Evolutionary conservation across 2,888 invertebrate genomes (phyloP).

Genomic region (Polydrusus cervinus): DNA sequence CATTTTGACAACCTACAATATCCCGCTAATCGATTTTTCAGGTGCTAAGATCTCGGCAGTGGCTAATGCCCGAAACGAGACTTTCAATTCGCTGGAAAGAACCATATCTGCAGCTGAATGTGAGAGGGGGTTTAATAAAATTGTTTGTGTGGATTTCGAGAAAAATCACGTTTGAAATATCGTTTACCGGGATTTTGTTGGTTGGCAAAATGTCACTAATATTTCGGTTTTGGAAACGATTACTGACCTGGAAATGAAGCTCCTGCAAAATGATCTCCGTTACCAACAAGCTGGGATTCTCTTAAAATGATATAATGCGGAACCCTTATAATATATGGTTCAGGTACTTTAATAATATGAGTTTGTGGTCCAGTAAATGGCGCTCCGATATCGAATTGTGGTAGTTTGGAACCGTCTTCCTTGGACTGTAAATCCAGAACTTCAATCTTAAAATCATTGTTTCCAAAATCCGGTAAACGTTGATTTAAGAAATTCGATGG

Average conservation of each 20-base stretch:
- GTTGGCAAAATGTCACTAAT: no score
- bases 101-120: no score
- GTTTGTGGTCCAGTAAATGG: background rate
- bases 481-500: background rate
- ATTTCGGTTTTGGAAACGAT: no score
- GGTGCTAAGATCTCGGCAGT: no score
- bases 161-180: no score
- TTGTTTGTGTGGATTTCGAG: no score
- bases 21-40: no score
- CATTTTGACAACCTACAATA: no score
- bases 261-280: background rate
- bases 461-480: background rate
- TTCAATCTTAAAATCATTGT: background rate
- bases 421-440: background rate
- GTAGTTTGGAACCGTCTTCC: background rate
- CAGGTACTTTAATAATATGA: slow-evolving; percentile 11
- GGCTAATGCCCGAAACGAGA: no score
- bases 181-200: no score
- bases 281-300: background rate
- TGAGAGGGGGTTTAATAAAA: no score
- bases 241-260: background rate
- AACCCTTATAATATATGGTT: slow-evolving; percentile 14
- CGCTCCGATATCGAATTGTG: background rate
- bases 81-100: no score
- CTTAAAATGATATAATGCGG: background rate